A percentile compares a stretch with the other conserved stretches of the same genome.
Conservation (phyloP, 2,797 vertebrate genomes). For the Halcyon smyrnensis region DNA sequence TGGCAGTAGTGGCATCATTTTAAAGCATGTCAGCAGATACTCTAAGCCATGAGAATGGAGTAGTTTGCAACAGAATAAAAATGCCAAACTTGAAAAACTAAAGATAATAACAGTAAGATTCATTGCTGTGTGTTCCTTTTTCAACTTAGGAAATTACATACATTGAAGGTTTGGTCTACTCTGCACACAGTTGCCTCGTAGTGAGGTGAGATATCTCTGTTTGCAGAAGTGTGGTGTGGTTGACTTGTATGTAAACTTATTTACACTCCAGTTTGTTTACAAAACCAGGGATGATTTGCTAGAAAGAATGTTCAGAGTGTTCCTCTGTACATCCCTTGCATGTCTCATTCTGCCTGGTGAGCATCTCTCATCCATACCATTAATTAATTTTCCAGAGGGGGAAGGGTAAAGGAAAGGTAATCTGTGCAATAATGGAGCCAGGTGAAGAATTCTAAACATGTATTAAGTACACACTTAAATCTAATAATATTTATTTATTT, state of each 20-base stretch:
- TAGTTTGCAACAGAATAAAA: conserved; percentile 68
- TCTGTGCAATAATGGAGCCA: background rate
- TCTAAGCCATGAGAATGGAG: conserved; percentile 65
- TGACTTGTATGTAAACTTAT: background rate
- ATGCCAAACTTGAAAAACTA: conserved; percentile 40
- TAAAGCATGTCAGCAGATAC: conserved; percentile 64
- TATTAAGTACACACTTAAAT: background rate
- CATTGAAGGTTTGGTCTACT: background rate
- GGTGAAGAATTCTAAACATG: background rate
- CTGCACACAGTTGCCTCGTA: background rate
- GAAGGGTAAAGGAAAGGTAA: background rate
- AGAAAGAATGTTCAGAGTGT: background rate
- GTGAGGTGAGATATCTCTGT: background rate
- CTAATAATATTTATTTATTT: background rate
- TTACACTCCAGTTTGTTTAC: background rate
- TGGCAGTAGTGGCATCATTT: conserved; percentile 66
- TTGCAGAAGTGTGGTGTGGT: background rate
- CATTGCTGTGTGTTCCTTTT: conserved; percentile 22
- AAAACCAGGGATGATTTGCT: background rate
- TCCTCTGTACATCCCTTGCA: background rate
- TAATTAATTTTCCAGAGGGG: background rate
- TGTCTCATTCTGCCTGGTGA: background rate
- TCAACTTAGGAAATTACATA: background rate
- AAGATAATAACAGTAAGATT: background rate
- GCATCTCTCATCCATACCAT: background rate